Conservation (phyloP, 2,113 vertebrate genomes). For the Alaudala cheleensis region DNA sequence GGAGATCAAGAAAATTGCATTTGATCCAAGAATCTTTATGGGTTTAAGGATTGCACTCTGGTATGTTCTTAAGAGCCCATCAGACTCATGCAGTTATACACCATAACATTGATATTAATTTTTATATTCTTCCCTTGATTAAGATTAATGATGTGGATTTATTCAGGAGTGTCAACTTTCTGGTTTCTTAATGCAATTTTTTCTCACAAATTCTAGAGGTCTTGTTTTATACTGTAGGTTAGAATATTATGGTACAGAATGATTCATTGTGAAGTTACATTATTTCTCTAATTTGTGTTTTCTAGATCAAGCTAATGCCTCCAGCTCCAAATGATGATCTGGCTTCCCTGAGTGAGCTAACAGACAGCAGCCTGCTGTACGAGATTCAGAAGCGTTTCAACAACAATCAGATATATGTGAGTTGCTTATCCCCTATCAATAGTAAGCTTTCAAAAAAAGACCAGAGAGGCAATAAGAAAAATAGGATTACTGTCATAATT, state of each 20-base stretch:
- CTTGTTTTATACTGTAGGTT: neutral
- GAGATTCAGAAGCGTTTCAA: slow-evolving; percentile 97
- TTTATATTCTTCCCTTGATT: neutral
- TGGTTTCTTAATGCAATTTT: neutral
- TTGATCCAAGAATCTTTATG: neutral
- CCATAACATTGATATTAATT: neutral
- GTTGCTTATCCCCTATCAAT: slow-evolving; percentile 35
- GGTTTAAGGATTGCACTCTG: neutral
- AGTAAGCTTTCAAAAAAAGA: neutral
- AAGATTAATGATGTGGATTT: neutral
- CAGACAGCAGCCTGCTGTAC: slow-evolving; percentile 94
- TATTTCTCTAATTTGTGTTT: neutral
- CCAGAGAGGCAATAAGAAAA: neutral
- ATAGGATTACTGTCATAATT: neutral
- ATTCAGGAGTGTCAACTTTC: neutral
- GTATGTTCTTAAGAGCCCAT: neutral
- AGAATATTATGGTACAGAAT: neutral
- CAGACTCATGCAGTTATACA: neutral
- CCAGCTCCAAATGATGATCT: slow-evolving; percentile 94
- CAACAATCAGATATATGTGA: slow-evolving; percentile 95
- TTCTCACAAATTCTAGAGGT: neutral
- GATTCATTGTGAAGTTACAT: neutral
- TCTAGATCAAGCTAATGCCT: slow-evolving; percentile 92
- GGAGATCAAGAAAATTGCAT: neutral
- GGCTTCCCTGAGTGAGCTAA: slow-evolving; percentile 92